These are phyloP conservation scores for Phrynocephalus vlangalii DNA, from an alignment of 2,797 vertebrate genomes.

Conservation along the genomic window DNA sequence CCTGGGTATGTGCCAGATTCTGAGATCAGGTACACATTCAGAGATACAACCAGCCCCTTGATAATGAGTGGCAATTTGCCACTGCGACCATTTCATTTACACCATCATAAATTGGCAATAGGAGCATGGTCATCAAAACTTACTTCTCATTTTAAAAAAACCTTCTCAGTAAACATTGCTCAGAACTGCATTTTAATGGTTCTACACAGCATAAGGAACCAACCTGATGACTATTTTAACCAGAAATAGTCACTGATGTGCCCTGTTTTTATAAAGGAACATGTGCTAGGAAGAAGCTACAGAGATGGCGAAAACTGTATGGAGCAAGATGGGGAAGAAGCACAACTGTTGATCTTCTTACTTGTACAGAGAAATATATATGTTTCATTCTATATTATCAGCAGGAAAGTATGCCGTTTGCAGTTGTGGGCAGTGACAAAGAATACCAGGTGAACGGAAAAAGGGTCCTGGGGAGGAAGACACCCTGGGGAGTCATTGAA, in stretches of 20 bases:
- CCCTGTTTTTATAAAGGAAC: background rate
- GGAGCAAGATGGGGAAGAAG: constrained; percentile 5
- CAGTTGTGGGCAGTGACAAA: constrained; percentile 97
- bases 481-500: constrained; percentile 97
- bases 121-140: too few species aligned
- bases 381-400: constrained; percentile 58
- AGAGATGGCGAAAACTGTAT: background rate
- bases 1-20: too few species aligned
- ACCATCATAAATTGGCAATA: too few species aligned
- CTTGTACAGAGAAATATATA: constrained; percentile 20
- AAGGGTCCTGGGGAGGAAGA: constrained; percentile 94
- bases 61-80: too few species aligned
- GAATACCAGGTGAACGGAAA: constrained; percentile 97
- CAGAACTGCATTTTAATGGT: background rate
- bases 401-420: constrained; percentile 97
- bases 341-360: background rate
- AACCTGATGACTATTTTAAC: background rate
- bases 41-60: too few species aligned
- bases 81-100: too few species aligned
- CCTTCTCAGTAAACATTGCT: background rate
- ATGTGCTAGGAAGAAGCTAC: constrained; percentile 10
- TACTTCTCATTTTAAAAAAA: background rate
- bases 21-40: too few species aligned
- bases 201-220: constrained; percentile 10
- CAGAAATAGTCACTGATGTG: background rate